Evolutionary conservation across 2,888 invertebrate species (phyloP).

Genomic region (Orthosia gothica): DNA sequence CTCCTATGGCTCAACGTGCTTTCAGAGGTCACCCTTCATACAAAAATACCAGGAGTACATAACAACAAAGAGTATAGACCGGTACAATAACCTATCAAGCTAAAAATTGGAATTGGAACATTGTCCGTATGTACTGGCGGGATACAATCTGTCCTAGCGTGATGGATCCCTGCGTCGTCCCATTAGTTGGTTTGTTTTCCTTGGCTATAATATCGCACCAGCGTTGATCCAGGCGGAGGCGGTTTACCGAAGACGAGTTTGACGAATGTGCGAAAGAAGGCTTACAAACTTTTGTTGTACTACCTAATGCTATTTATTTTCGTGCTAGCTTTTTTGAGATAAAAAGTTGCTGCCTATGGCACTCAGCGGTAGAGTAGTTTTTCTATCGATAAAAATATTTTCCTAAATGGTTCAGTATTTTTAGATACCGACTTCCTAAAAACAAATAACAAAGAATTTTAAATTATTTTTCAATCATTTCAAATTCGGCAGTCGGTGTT

Average conservation of each 20-base stretch:
- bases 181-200: slow-evolving; percentile 44
- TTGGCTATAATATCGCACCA: slow-evolving; percentile 31
- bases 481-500: too few species aligned
- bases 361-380: neutral
- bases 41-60: neutral
- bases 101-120: slow-evolving; percentile 31
- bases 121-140: slow-evolving; percentile 3
- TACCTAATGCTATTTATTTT: neutral
- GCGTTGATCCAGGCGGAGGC: slow-evolving; percentile 26
- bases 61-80: neutral
- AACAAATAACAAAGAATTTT: too few species aligned
- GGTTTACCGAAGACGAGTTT: neutral
- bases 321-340: neutral
- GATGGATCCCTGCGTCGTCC: slow-evolving; percentile 53
- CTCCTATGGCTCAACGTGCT: neutral
- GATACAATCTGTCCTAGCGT: slow-evolving; percentile 48
- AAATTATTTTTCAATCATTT: too few species aligned
- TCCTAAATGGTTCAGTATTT: neutral
- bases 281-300: neutral
- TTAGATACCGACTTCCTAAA: too few species aligned
- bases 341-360: neutral
- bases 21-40: neutral
- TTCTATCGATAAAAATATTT: neutral
- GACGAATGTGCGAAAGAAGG: neutral
- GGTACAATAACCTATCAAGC: neutral